A percentile compares a stretch with the other conserved stretches of the same genome.
phyloP scores from a whole-genome alignment of 2,797 vertebrate species.

The Myotis vivesi region DNA sequence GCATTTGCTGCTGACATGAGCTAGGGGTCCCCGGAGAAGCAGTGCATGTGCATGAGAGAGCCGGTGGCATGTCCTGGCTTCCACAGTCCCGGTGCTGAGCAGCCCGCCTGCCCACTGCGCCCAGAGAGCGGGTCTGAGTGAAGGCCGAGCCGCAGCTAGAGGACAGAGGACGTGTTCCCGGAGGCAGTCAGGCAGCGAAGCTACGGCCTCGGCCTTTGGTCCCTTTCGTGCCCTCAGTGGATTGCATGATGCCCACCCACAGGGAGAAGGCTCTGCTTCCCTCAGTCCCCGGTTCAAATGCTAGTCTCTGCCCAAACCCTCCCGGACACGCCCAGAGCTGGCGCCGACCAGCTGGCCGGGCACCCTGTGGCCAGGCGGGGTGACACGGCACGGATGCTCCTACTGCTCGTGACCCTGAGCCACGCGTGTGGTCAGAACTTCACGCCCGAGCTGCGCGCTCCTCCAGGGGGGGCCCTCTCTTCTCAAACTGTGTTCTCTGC shows the following conservation, averaged over 20 bases:
- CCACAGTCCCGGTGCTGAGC: background rate
- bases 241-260: fast-evolving
- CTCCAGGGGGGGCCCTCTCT: background rate
- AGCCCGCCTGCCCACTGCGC: background rate
- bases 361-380: background rate
- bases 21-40: background rate
- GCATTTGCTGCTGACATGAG: background rate
- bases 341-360: background rate
- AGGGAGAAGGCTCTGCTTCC: background rate
- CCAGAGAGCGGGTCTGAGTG: background rate
- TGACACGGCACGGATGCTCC: fast-evolving
- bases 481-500: background rate
- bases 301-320: background rate
- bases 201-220: background rate
- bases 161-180: background rate
- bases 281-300: background rate
- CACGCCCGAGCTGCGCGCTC: background rate
- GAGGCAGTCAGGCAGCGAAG: background rate
- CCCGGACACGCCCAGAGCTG: background rate
- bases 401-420: background rate
- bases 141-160: background rate
- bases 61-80: background rate
- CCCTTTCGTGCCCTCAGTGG: background rate
- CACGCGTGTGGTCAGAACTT: fast-evolving
- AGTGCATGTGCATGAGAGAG: background rate